Evolutionary conservation across 2,888 invertebrate species (phyloP), one percentile per base, ranked within the genome.

Genomic region (Diarsia mendica): DNA sequence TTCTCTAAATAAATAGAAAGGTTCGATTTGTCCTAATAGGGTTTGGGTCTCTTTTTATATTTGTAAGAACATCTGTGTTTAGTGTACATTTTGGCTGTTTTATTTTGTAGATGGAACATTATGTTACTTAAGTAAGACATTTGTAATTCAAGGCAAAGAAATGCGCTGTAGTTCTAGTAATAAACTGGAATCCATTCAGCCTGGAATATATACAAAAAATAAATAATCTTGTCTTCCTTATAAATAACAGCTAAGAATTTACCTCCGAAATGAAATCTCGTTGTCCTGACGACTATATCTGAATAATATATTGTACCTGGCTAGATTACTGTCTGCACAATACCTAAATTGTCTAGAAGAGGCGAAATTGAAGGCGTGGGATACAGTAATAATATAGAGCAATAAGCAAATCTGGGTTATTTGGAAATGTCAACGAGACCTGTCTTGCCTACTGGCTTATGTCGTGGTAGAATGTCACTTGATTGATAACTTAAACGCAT

Each of bases 241-340:
- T 28, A 28, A 53, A 58, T 46, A 48, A 46, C 39, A 23, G n/a
- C 23, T 4, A 58, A 51, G 4, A n/a, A 6, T 44, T 44, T 11
- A n/a, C n/a, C n/a, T 6, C 15, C 6, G 48, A 23, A 53, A 49
- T 55, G 11, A 66, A 28, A 48, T 67, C 9, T 11, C 6, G 13
- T 53, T 58, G 53, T 28, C n/a, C 13, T 72, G 60, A 61, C n/a
- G 39, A 66, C 53, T 15, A 49, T 13, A 39, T 49, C 15, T 55
- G n/a, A 61, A 63, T 66, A 80, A 49, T 80, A 66, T 44, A 72
- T 53, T n/a, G 18, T 28, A 48, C 15, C 28, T 49, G 28, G 46
- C 18, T 61, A 73, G 46, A 44, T 66, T 23, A 13, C 23, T 44
- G 51, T 44, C n/a, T 39, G n/a, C 53, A 46, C 46, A 10, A 55